Evolutionary conservation across 1,140 invertebrate genomes (phyloP), one percentile per base, ranked within the genome.

Genomic region (Brachionus koreanus): DNA sequence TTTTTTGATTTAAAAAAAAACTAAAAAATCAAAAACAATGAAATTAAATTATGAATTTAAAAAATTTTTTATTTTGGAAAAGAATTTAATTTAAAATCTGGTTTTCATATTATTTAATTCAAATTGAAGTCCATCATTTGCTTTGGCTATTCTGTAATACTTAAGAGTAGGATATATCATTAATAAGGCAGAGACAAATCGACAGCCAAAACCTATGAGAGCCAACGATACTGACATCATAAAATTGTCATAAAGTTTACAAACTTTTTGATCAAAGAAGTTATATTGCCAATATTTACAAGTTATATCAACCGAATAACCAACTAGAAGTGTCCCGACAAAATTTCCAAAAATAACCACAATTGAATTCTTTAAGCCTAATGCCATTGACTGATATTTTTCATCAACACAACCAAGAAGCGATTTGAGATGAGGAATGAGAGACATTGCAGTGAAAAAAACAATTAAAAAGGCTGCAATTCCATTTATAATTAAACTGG

Each of bases 171-270:
- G 67, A 72, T 72, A 72, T 9, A 72, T 72, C 67, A 72, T 72
- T 39, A 72, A 72, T 39, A 75, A 49, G 16, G 12, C 46, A 5
- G 72, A 75, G 5, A 75, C 9, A n/a, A 75, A 16, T 52, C 72
- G 19, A 75, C 42, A 49, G 5, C 42, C 19, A 49, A 75, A 75
- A 6, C 72, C 72, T 33, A 49, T 33, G 7, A 29, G 3, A 0
- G 72, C 72, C 43, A 75, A 29, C n/a, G 72, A 16, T 33, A 75
- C 49, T 13, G 42, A 46, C 72, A 75, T 75, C 13, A 25, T 12
- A 75, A 29, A 49, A 33, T 75, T 75, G 33, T 75, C 43, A 52
- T 75, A 75, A 49, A 75, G 19, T 75, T 75, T 75, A 75, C 72
- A 75, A 6, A 49, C 23, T 75, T 49, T 46, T 52, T 49, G 72